These are phyloP conservation scores for Acanthococcus lagerstroemiae DNA, from an alignment of 2,888 invertebrate genomes.

Conservation along the genomic window DNA sequence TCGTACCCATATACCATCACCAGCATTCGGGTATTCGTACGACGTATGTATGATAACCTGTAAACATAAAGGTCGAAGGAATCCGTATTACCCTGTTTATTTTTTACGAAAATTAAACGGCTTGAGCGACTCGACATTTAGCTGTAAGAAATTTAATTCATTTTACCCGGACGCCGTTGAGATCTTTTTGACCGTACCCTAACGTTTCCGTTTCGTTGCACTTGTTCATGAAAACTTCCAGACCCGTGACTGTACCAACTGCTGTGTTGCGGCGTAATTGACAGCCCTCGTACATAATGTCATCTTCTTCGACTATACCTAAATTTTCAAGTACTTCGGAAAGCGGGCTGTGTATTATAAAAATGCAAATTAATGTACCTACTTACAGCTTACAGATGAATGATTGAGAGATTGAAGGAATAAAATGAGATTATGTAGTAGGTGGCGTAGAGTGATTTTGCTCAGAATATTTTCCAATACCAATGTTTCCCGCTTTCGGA, in stretches of 20 bases:
- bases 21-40: constrained; percentile 36
- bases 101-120: too few species aligned
- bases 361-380: background rate
- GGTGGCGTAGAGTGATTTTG: too few species aligned
- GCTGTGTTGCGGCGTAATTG: constrained; percentile 35
- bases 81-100: too few species aligned
- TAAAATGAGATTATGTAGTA: too few species aligned
- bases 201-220: constrained; percentile 31
- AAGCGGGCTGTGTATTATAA: constrained; percentile 32
- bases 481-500: constrained; percentile 36
- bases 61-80: constrained; percentile 1
- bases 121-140: too few species aligned
- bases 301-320: constrained; percentile 35
- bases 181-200: constrained; percentile 34
- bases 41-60: constrained; percentile 36
- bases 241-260: constrained; percentile 35
- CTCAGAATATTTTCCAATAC: too few species aligned
- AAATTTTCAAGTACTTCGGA: constrained; percentile 36
- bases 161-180: constrained; percentile 35
- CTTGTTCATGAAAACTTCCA: constrained; percentile 35
- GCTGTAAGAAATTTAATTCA: too few species aligned
- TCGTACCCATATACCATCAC: constrained; percentile 34
- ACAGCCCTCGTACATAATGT: constrained; percentile 34
- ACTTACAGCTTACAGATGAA: background rate
- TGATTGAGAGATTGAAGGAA: background rate